These are phyloP conservation scores for Coregonus ussuriensis DNA, from an alignment of 2,797 vertebrate genomes.

Conservation along the genomic window DNA sequence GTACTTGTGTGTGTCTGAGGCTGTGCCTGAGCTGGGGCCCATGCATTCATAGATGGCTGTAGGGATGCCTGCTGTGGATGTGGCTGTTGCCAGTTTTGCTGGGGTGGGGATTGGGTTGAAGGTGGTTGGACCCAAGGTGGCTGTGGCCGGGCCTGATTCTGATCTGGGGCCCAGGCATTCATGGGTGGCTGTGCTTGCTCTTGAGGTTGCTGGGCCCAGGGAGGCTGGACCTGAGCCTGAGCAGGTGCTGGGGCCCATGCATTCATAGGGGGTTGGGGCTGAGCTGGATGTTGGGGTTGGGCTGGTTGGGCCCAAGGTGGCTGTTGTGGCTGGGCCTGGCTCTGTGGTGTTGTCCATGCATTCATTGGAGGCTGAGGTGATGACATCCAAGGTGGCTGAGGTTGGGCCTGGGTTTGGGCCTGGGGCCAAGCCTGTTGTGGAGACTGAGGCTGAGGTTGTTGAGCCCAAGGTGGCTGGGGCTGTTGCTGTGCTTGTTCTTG, in stretches of 20 bases:
- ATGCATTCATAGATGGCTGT: slow-evolving; percentile 55
- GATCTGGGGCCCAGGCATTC: slow-evolving; percentile 68
- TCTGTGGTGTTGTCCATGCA: slow-evolving; percentile 34
- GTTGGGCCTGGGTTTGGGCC: slow-evolving; percentile 43
- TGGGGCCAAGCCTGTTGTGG: slow-evolving; percentile 52
- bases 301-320: slow-evolving; percentile 32
- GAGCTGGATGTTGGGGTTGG: slow-evolving; percentile 62
- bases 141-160: slow-evolving; percentile 62
- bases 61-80: slow-evolving; percentile 49
- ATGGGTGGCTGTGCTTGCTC: slow-evolving; percentile 42
- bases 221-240: slow-evolving; percentile 64
- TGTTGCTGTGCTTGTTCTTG: slow-evolving; percentile 54
- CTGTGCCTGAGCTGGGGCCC: slow-evolving; percentile 63
- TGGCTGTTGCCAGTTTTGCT: slow-evolving; percentile 66
- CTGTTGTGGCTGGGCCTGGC: slow-evolving; percentile 56
- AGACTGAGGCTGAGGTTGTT: slow-evolving; percentile 36
- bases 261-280: slow-evolving; percentile 58
- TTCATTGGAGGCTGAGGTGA: slow-evolving; percentile 66
- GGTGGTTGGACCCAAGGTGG: slow-evolving; percentile 65
- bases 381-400: slow-evolving; percentile 69
- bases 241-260: slow-evolving; percentile 65
- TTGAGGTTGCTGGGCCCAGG: slow-evolving; percentile 10
- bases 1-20: slow-evolving; percentile 53
- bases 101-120: slow-evolving; percentile 52
- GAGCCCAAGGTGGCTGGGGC: slow-evolving; percentile 36